Percentiles rank a stretch among this genome's conserved stretches.
Conservation (phyloP, 2,797 vertebrate genomes). For the Paratrypauchen microcephalus region DNA sequence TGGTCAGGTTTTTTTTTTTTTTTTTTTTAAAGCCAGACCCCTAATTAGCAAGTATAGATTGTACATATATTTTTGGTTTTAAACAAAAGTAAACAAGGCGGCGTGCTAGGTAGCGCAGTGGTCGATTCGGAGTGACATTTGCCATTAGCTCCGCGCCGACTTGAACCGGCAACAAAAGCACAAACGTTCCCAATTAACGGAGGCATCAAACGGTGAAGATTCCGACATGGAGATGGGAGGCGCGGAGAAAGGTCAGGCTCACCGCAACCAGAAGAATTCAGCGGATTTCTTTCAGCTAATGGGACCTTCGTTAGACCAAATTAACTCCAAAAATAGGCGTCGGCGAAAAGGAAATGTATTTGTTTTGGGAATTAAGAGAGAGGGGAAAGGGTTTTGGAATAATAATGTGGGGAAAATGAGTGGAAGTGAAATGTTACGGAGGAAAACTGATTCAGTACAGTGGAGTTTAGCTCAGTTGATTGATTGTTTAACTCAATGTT, state of each 20-base stretch:
- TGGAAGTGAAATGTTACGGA: background rate
- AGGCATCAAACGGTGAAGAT: constrained; percentile 85
- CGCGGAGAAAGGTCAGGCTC: constrained; percentile 89
- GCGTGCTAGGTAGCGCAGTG: constrained; percentile 75
- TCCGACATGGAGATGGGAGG: constrained; percentile 77
- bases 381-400: background rate
- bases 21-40: constrained; percentile 53
- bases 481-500: no score
- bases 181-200: constrained; percentile 89
- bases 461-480: background rate
- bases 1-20: constrained; percentile 43
- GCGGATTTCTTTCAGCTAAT: constrained; percentile 83
- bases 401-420: constrained; percentile 8
- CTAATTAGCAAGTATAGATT: constrained; percentile 74
- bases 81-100: constrained; percentile 60
- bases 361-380: constrained; percentile 33
- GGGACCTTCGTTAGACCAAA: constrained; percentile 78
- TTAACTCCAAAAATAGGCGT: constrained; percentile 48
- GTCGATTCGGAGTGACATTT: constrained; percentile 90
- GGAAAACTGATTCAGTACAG: background rate
- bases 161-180: constrained; percentile 74
- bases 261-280: constrained; percentile 70
- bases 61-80: constrained; percentile 21
- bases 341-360: constrained; percentile 46
- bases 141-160: constrained; percentile 79